phyloP scores from a whole-genome alignment of 1,140 invertebrate species.

The Aphidius gifuensis region DNA sequence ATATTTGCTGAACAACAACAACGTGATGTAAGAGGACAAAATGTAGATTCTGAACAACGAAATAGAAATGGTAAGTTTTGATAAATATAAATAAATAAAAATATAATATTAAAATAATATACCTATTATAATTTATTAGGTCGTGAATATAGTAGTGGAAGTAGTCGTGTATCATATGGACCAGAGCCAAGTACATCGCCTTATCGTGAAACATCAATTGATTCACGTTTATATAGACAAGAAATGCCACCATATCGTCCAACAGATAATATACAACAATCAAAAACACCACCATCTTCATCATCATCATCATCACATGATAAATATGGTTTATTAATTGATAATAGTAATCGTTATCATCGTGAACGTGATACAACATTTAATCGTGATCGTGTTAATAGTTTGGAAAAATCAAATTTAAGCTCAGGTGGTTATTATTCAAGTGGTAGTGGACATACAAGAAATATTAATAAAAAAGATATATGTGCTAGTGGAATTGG shows the following conservation, averaged over 20 bases:
- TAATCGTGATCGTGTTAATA: conserved; percentile 49
- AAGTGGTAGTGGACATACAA: conserved; percentile 33
- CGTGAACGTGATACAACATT: conserved; percentile 29
- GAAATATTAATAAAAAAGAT: conserved; percentile 40
- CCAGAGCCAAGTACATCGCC: conserved; percentile 47
- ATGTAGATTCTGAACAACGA: conserved; percentile 39
- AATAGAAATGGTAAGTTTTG: conserved; percentile 45
- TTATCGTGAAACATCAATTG: conserved; percentile 44
- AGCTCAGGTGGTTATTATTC: conserved; percentile 41
- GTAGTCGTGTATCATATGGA: conserved; percentile 43
- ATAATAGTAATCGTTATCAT: conserved; percentile 45
- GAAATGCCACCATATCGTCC: conserved; percentile 47
- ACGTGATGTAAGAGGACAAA: conserved; percentile 34
- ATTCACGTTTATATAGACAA: conserved; percentile 44
- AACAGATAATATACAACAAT: conserved; percentile 41
- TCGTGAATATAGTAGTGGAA: conserved; percentile 43
- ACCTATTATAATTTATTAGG: conserved; percentile 33
- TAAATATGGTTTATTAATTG: conserved; percentile 48
- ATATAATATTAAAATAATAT: not conserved
- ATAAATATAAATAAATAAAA: not conserved
- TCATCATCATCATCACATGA: conserved; percentile 34
- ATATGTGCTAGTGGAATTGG: conserved; percentile 33
- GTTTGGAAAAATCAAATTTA: conserved; percentile 46
- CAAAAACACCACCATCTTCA: conserved; percentile 32
- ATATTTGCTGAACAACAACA: conserved; percentile 47